These are phyloP conservation scores for Denticeps clupeoides DNA, from an alignment of 2,797 vertebrate genomes.

Conservation along the genomic window DNA sequence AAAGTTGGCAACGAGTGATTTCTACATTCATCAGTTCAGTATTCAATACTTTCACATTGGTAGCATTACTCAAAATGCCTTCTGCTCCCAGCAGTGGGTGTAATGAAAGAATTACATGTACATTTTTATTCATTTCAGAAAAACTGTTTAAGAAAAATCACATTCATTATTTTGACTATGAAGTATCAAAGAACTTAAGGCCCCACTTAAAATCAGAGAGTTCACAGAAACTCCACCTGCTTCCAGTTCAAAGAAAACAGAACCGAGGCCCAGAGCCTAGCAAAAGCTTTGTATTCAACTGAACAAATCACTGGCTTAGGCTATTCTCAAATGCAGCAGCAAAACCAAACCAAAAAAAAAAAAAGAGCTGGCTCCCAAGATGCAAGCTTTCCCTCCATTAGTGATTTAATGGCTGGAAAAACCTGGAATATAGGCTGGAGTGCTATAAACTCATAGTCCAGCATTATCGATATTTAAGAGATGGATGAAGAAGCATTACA, in stretches of 20 bases:
- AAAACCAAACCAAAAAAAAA: too few relatives aligned
- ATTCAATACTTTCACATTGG: conserved; percentile 12
- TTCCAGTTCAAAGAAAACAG: not conserved
- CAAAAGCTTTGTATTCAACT: too few relatives aligned
- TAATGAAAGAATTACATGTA: conserved; percentile 18
- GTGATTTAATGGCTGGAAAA: too few relatives aligned
- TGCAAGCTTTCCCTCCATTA: too few relatives aligned
- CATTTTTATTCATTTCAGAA: conserved; percentile 20
- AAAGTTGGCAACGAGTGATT: conserved; percentile 13
- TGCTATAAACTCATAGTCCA: too few relatives aligned
- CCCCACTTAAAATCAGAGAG: not conserved
- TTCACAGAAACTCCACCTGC: conserved; percentile 8
- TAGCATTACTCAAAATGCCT: conserved; percentile 9
- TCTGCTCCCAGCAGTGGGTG: conserved; percentile 10
- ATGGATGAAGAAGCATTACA: too few relatives aligned
- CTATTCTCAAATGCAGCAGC: too few relatives aligned
- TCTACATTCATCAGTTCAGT: conserved; percentile 30
- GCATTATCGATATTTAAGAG: too few relatives aligned
- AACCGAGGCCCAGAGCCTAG: too few relatives aligned
- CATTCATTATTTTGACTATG: conserved; percentile 25
- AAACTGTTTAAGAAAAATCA: conserved; percentile 18
- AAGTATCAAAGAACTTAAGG: conserved; percentile 22
- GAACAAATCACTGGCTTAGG: too few relatives aligned
- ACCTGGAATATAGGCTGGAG: too few relatives aligned
- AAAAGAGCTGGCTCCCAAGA: too few relatives aligned